Percentiles rank a stretch among this genome's conserved stretches.
These are phyloP conservation scores for Dicyrtomina minuta DNA, from an alignment of 2,888 invertebrate species.

Conservation along the genomic window DNA sequence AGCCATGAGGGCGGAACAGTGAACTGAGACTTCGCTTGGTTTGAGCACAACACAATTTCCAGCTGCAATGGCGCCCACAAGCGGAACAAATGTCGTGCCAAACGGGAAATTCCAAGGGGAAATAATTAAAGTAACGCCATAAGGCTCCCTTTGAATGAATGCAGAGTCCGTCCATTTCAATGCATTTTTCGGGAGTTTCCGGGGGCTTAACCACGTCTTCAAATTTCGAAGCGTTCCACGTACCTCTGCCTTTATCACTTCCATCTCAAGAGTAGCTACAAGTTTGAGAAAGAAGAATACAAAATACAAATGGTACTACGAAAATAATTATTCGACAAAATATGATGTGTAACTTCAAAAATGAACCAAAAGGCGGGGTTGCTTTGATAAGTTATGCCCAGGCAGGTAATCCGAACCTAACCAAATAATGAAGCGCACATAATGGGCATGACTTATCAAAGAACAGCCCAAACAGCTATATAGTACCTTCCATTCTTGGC, in stretches of 20 bases:
- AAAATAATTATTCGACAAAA: no score
- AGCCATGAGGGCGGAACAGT: constrained; percentile 70
- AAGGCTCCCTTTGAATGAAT: constrained; percentile 71
- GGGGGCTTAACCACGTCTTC: constrained; percentile 24
- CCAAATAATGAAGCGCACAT: no score
- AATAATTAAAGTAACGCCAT: constrained; percentile 77
- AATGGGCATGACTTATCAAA: no score
- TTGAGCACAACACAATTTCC: constrained; percentile 94
- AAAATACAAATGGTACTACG: no score
- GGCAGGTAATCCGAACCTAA: no score
- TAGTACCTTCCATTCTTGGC: constrained; percentile 65
- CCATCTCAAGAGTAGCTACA: constrained; percentile 70
- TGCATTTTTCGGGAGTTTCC: constrained; percentile 36
- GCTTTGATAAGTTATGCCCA: no score
- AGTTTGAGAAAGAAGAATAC: no score
- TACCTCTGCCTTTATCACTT: constrained; percentile 39
- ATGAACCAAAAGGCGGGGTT: no score
- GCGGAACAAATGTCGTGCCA: constrained; percentile 74
- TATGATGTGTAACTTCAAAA: no score
- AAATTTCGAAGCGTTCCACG: constrained; percentile 30
- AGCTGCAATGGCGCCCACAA: constrained; percentile 58
- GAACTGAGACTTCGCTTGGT: constrained; percentile 83
- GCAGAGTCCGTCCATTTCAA: constrained; percentile 37
- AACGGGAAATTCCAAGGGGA: constrained; percentile 96
- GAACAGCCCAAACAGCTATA: no score